Base-by-base conservation (phyloP, 35 echinoderm and acorn worm species). In the Hemicentrotus pulcherrimus region DNA sequence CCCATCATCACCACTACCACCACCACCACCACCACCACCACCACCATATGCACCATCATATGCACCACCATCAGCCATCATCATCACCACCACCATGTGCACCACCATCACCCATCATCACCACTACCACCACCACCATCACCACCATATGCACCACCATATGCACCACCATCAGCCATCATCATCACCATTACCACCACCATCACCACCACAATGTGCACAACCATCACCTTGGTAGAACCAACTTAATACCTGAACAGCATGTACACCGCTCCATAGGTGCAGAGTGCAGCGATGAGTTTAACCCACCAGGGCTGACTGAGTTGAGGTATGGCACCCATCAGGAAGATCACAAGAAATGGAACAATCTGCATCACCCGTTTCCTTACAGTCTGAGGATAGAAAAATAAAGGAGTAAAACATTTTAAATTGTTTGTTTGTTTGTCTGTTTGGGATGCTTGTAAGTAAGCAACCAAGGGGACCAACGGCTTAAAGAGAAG, bases 301-400 rank as follows among this genome's bases (percentile, higher is more conserved):
- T 98, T 96, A n/a, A 70, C 70, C 33, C 61, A 95, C 59, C 94
- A 96, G 47, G 95, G 86, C 18, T 95, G 8, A 47, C 55, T 61
- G 9, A 99, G 59, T 5, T 97, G 48, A 9, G 96, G 96, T 9
- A 99, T 99, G n/a, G 95, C 86, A 22, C 96, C 96, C 31, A 96
- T 47, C 5, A 99, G 48, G 46, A 97, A 95, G 30, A 99, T 47
- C 11, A 96, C 50, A 9, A 96, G 9, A 47, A 95, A 97, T 4
- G 98, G 98, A 47, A 95, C 65, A 18, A 78, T 50, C n/a, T 94
- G 92, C 96, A 96, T 98, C 32, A 98, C 92, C 59, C 94, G 85
- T 46, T 94, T 92, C 4, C 97, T 91, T 46, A 94, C 88, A 48
- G 46, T 93, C 97, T 98, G 32, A 1, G 41, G 86, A 95, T 95